Evolutionary conservation across 2,113 vertebrate genomes (phyloP).

Genomic region (Actenoides hombroni): DNA sequence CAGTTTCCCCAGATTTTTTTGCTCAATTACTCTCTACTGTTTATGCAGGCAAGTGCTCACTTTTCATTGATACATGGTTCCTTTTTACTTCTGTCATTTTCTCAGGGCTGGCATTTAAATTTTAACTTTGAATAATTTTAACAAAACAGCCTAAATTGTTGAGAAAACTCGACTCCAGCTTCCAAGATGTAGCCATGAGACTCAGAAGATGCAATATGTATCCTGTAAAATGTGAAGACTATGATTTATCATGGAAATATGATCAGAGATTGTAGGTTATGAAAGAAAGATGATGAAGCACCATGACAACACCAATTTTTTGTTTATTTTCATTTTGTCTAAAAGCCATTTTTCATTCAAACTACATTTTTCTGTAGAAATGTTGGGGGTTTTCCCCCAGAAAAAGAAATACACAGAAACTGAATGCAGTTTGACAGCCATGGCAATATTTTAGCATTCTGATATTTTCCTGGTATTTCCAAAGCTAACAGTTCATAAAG

Average conservation of each 20-base stretch:
- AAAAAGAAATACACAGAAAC: neutral
- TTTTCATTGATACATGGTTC: neutral
- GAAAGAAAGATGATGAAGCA: neutral
- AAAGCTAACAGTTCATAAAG: neutral
- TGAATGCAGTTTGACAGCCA: neutral
- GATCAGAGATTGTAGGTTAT: neutral
- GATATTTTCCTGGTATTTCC: neutral
- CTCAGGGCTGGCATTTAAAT: neutral
- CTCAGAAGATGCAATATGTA: rapidly evolving
- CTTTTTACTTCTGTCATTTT: neutral
- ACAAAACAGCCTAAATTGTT: neutral
- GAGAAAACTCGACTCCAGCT: neutral
- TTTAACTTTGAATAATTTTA: neutral
- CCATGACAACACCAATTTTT: neutral
- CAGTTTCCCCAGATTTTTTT: neutral
- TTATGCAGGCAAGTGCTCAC: neutral
- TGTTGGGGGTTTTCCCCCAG: neutral
- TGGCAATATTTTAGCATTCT: neutral
- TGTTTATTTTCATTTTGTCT: neutral
- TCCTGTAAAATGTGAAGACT: neutral
- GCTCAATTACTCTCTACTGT: neutral
- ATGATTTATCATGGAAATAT: neutral
- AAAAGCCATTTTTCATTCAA: neutral
- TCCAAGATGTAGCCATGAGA: neutral
- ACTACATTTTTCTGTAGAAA: neutral